Percentiles rank a stretch among this genome's conserved stretches.
These are phyloP conservation scores for Lytechinus variegatus DNA, from an alignment of 35 echinoderm and acorn worm genomes.

Conservation along the genomic window DNA sequence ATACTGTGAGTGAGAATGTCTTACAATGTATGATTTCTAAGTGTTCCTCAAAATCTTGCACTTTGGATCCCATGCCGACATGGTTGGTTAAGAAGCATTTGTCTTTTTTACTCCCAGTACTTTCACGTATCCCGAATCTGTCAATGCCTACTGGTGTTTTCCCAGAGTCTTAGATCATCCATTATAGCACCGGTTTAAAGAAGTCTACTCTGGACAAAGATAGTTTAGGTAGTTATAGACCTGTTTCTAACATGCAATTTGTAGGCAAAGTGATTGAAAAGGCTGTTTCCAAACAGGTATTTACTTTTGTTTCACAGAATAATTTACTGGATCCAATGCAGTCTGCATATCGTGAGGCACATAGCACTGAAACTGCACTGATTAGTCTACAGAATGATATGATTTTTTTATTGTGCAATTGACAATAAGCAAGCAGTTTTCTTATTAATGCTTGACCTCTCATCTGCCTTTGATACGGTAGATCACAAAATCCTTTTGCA, in stretches of 20 bases:
- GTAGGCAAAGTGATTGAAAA: no score
- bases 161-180: conserved; percentile 15
- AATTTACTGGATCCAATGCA: no score
- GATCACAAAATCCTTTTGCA: conserved; percentile 17
- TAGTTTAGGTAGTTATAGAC: no score
- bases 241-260: no score
- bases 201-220: conserved; percentile 66
- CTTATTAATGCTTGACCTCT: conserved; percentile 39
- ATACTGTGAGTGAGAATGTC: neutral
- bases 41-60: neutral
- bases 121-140: neutral
- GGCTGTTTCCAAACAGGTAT: no score
- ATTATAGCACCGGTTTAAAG: conserved; percentile 56
- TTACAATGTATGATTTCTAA: neutral
- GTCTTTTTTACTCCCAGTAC: neutral
- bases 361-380: no score
- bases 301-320: no score
- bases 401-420: neutral
- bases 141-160: neutral
- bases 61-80: neutral
- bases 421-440: conserved; percentile 30
- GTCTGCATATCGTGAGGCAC: no score
- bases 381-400: conserved; percentile 40
- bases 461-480: conserved; percentile 53
- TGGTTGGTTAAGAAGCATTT: neutral